Conservation (phyloP, 2,888 invertebrate genomes). For the Iphiclides podalirius region DNA sequence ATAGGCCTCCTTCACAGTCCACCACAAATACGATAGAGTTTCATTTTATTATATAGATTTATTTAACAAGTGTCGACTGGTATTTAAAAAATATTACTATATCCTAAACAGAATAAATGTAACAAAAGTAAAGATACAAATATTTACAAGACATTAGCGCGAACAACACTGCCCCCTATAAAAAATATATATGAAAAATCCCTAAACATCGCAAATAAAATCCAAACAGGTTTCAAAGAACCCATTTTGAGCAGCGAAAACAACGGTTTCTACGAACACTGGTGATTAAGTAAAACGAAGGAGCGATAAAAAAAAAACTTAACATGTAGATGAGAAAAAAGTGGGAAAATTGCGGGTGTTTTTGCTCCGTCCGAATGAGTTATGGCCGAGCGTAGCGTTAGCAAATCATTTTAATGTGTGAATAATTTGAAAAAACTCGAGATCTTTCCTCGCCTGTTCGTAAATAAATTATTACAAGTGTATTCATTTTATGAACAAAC, state of each 20-base stretch:
- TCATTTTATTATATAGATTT: too few species aligned
- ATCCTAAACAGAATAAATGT: background rate
- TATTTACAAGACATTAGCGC: too few species aligned
- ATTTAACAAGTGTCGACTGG: too few species aligned
- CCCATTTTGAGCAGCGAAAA: conserved; percentile 6
- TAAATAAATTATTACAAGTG: conserved; percentile 9
- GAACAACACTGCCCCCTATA: too few species aligned
- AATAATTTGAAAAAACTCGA: conserved; percentile 11
- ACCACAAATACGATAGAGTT: too few species aligned
- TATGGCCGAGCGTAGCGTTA: conserved; percentile 13
- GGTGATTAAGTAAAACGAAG: conserved; percentile 29
- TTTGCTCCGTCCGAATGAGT: conserved; percentile 19
- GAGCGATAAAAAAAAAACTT: conserved; percentile 28
- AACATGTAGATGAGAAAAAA: conserved; percentile 25
- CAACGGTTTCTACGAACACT: conserved; percentile 22
- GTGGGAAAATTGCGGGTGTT: conserved; percentile 22
- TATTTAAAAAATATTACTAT: too few species aligned
- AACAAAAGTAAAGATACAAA: background rate
- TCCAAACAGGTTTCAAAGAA: conserved; percentile 9
- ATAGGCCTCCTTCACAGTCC: too few species aligned
- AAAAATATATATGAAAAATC: background rate
- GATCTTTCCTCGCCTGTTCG: conserved; percentile 2
- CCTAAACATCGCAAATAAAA: background rate
- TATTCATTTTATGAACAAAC: background rate
- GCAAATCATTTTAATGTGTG: conserved; percentile 23